Evolutionary conservation across 1,140 invertebrate species (phyloP).

Genomic region (Anastrepha ludens): DNA sequence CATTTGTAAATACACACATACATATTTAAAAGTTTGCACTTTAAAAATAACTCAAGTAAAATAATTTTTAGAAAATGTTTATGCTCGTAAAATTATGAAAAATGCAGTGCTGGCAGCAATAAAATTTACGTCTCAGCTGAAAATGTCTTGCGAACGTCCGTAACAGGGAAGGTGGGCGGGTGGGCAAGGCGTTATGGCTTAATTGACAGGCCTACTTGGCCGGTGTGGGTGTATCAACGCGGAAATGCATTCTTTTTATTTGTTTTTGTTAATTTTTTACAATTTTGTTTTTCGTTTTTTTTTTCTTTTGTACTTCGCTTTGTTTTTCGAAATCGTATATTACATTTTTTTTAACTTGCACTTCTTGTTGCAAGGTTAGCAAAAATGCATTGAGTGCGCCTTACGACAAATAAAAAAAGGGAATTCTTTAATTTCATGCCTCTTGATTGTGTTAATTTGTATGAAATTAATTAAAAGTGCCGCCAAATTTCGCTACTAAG

Average conservation of each 20-base stretch:
- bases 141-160: background rate
- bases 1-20: too few species aligned
- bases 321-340: background rate
- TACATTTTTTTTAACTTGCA: background rate
- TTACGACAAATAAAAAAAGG: background rate
- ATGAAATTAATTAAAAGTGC: background rate
- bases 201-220: background rate
- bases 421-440: background rate
- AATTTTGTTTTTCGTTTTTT: background rate
- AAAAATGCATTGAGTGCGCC: background rate
- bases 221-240: background rate
- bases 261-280: background rate
- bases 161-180: background rate
- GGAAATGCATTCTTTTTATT: background rate
- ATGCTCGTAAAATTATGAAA: background rate
- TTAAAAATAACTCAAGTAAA: slow-evolving; percentile 17
- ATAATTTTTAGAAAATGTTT: slow-evolving; percentile 24
- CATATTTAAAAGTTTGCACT: background rate
- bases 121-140: slow-evolving; percentile 28
- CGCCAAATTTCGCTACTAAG: background rate
- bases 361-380: background rate
- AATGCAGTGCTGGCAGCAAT: slow-evolving; percentile 22
- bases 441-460: background rate
- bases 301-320: background rate
- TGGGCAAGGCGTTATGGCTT: background rate